Conservation (phyloP, 2,113 vertebrate genomes). For the Austrofundulus limnaeus region DNA sequence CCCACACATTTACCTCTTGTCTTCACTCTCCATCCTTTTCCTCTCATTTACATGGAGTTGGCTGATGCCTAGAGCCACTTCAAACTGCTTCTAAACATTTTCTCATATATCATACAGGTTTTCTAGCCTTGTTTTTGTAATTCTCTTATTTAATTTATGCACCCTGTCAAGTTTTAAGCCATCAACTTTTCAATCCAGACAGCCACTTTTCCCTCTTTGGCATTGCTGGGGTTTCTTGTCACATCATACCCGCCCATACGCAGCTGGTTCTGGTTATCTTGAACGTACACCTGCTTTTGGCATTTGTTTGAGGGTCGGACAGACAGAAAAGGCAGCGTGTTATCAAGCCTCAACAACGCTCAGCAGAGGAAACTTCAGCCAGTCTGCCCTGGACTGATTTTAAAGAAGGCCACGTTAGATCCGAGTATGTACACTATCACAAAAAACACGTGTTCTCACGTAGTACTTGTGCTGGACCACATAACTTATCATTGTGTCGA, state of each 20-base stretch:
- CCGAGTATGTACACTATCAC: not conserved
- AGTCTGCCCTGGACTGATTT: conserved; percentile 63
- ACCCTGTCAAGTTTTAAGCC: conserved; percentile 1
- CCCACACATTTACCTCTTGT: no score
- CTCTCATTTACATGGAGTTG: no score
- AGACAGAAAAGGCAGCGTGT: conserved; percentile 36
- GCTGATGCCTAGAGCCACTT: not conserved
- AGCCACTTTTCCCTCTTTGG: conserved; percentile 14
- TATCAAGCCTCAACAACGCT: conserved; percentile 53
- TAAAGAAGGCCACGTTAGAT: conserved; percentile 36
- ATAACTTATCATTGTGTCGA: conserved; percentile 34
- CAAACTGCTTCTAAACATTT: not conserved
- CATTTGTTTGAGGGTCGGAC: conserved; percentile 13
- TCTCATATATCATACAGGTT: conserved; percentile 42
- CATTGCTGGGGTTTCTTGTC: conserved; percentile 33
- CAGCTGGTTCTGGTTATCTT: conserved; percentile 81
- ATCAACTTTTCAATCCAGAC: not conserved
- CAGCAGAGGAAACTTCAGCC: conserved; percentile 61
- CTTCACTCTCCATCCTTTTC: no score
- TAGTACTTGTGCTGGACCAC: not conserved
- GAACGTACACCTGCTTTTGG: conserved; percentile 55
- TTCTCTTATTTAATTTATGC: conserved; percentile 45
- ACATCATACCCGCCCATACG: conserved; percentile 36
- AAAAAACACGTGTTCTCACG: conserved; percentile 15
- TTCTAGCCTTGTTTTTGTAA: conserved; percentile 11